Evolutionary conservation across 1,140 invertebrate genomes (phyloP), one percentile per base, ranked within the genome.

Genomic region (Potamilus streckersoni): DNA sequence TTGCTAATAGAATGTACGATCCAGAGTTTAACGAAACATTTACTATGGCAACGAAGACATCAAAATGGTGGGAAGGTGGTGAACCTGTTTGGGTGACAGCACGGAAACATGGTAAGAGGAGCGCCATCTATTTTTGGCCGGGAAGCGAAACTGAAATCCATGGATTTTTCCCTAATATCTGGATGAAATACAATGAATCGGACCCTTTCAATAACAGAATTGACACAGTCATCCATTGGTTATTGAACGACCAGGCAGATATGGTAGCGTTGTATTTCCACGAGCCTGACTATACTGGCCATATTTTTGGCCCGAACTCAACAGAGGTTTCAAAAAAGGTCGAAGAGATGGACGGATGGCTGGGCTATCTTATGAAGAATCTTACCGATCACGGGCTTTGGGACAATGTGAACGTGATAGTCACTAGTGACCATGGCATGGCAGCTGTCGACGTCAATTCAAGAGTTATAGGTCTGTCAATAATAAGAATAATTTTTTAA

Each of bases 361-460:
- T 90, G 23, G 89, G 87, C 13, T 74, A 82, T 56, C 70, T 90
- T 31, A 63, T 90, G 20, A 55, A 81, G 6, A 72, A 81, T 58
- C 69, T 90, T 16, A 73, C 85, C 57, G 66, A 76, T n/a, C 63
- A 79, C 19, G 55, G 71, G 19, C 85, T 94, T 59, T 84, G 84
- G 59, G 89, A 93, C 82, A 85, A 85, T 66, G 89, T 94, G 0
- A 94, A 95, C 86, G 87, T 95, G 1, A 91, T 95, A 74, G 90
- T 95, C 64, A 86, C 94, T 4, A 94, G 93, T 85, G 95, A 95
- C 88, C 94, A 95, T 89, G 94, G 95, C 19, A 94, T 95, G 93
- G 82, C 91, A 2, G 85, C 88, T 49, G 90, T 93, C 87, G 62
- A 91, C 92, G 2, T 79, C 86, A 58, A 64, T 12, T 65, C 86